Evolutionary conservation across 2,888 invertebrate species (phyloP).

Genomic region (Pristionchus entomophagus): DNA sequence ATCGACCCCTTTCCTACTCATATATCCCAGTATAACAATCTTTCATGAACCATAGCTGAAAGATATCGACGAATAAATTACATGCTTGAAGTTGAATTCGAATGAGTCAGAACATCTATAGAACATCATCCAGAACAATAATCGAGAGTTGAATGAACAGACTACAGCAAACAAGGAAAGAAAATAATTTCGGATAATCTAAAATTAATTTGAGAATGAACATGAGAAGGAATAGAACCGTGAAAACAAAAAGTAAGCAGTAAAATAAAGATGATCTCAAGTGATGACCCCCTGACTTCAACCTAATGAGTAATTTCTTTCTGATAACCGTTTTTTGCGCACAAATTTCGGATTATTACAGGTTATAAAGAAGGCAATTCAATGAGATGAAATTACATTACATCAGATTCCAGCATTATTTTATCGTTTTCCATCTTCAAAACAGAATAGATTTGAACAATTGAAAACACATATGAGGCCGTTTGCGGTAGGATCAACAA

Average conservation of each 20-base stretch:
- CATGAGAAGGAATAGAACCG: not conserved
- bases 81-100: not conserved
- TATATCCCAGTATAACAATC: not conserved
- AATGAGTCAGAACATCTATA: not conserved
- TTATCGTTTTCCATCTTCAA: not conserved
- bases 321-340: not conserved
- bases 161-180: too few relatives aligned
- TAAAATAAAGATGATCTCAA: too few relatives aligned
- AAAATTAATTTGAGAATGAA: too few relatives aligned
- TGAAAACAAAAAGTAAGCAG: too few relatives aligned
- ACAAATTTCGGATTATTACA: not conserved
- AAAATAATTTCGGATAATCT: too few relatives aligned
- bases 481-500: too few relatives aligned
- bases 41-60: conserved; percentile 37
- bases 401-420: not conserved
- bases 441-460: not conserved
- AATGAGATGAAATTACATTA: conserved; percentile 11
- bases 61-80: conserved; percentile 35
- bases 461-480: not conserved
- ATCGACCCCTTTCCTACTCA: not conserved
- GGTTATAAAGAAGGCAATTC: conserved; percentile 4
- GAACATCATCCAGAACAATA: not conserved
- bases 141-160: too few relatives aligned
- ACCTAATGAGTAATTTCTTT: not conserved
- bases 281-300: conserved; percentile 6